Conservation (phyloP, 2,888 invertebrate species). For the Vanessa cardui region DNA sequence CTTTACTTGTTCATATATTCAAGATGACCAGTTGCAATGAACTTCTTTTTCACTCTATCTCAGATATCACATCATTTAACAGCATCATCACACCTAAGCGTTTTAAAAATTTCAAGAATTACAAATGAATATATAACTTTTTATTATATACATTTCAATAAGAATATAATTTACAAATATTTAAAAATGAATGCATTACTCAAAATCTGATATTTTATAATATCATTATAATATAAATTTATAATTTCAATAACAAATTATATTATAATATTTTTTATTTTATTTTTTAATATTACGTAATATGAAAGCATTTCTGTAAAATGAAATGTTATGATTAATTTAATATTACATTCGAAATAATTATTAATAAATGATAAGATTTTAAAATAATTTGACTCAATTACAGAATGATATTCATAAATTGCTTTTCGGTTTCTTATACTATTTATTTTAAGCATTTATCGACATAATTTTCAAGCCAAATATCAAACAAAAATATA, state of each 20-base stretch:
- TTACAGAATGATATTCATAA: constrained; percentile 63
- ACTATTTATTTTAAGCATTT: constrained; percentile 29
- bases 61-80: constrained; percentile 38
- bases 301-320: constrained; percentile 5
- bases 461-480: constrained; percentile 26
- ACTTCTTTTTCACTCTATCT: constrained; percentile 27
- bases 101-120: constrained; percentile 26
- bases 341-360: constrained; percentile 9
- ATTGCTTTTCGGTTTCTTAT: constrained; percentile 49
- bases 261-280: not conserved
- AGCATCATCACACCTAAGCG: constrained; percentile 53
- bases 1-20: not conserved
- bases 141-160: constrained; percentile 9
- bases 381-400: constrained; percentile 65
- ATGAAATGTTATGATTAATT: not conserved
- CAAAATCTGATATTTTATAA: not conserved
- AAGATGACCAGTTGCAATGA: not conserved
- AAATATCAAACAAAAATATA: constrained; percentile 33
- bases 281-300: not conserved
- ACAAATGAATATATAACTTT: constrained; percentile 10
- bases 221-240: not conserved
- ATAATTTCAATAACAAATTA: not conserved
- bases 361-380: constrained; percentile 17
- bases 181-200: constrained; percentile 9
- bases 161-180: constrained; percentile 13